Evolutionary conservation across 30 jellyfish, hydroid and myxozoan species (phyloP).

Genomic region (Turritopsis dohrnii): DNA sequence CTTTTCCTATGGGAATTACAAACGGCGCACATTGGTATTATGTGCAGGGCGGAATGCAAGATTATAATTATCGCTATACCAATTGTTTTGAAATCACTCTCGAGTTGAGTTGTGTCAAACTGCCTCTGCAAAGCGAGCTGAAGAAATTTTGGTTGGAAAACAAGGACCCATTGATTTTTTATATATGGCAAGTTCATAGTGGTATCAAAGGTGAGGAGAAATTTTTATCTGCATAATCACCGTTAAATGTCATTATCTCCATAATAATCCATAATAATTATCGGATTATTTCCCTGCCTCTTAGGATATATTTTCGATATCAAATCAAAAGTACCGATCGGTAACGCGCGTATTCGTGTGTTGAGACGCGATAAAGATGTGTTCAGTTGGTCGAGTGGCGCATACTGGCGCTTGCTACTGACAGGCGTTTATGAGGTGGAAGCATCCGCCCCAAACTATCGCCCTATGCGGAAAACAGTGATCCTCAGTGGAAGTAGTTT

Average conservation of each 20-base stretch:
- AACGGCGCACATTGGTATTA: conserved; percentile 94
- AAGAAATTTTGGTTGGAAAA: conserved; percentile 52
- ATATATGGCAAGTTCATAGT: conserved; percentile 64
- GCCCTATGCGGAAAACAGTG: not conserved
- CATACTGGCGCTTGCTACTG: conserved; percentile 80
- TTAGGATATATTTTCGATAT: conserved; percentile 49
- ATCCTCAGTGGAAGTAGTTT: not conserved
- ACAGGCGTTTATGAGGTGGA: conserved; percentile 66
- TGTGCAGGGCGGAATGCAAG: conserved; percentile 96
- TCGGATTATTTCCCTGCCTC: not conserved
- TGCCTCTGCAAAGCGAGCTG: conserved; percentile 37
- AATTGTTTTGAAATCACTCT: conserved; percentile 89
- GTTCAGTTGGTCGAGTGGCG: conserved; percentile 60
- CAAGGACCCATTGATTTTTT: conserved; percentile 56
- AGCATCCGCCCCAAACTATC: conserved; percentile 34
- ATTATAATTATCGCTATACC: conserved; percentile 79
- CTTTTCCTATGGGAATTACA: conserved; percentile 83
- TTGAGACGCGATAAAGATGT: conserved; percentile 45
- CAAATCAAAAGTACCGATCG: conserved; percentile 34
- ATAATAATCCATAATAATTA: not conserved
- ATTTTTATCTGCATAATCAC: not conserved
- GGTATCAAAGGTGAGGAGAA: conserved; percentile 62
- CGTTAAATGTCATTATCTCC: not conserved
- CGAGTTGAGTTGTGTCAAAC: conserved; percentile 83
- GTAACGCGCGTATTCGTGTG: conserved; percentile 42